Evolutionary conservation across 2,888 invertebrate species (phyloP), one percentile per base, ranked within the genome.

Genomic region (Chesias legatella): DNA sequence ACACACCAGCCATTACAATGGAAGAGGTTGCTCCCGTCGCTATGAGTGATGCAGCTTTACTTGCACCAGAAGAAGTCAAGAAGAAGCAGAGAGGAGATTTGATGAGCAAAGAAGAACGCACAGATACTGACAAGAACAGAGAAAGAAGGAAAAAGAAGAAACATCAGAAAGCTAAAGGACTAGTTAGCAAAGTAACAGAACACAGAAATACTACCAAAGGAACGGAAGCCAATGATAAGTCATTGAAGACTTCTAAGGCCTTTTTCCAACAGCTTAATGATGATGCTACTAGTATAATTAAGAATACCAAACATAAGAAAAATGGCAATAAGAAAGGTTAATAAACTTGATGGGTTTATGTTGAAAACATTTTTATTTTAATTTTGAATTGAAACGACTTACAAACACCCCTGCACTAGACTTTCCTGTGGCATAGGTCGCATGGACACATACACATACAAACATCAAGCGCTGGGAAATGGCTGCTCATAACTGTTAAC

Each of bases 21-120:
- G 99, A 99, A 79, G 99, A 99, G 80, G 97, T 98, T 5, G 97
- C 97, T 0, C 98, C 98, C 0, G 90, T 95, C 4, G 93, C 94
- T n/a, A 91, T 93, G 0, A 96, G 94, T 64, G 94, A 97, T 76
- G 95, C 94, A 2, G 90, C 93, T 1, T 76, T 97, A 23, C 83
- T 98, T 49, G 98, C 98, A 9, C 98, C 99, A 0, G 96, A 98
- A 80, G 98, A 99, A 90, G 90, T 98, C 1, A 92, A 91, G 76
- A 90, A 91, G 89, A 89, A 83, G 60, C 67, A 51, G 7, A 79
- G 89, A 67, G 90, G 91, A 35, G 89, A 90, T 55, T 66, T 83
- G 48, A 77, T 92, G 39, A 94, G 94, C 11, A 93, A 93, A 77
- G 91, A 92, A 7, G 99, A 99, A 80, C 90, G 95, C 46, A 92